These are phyloP conservation scores for Aphelocoma californica DNA, from an alignment of 2,797 vertebrate genomes.

Conservation along the genomic window DNA sequence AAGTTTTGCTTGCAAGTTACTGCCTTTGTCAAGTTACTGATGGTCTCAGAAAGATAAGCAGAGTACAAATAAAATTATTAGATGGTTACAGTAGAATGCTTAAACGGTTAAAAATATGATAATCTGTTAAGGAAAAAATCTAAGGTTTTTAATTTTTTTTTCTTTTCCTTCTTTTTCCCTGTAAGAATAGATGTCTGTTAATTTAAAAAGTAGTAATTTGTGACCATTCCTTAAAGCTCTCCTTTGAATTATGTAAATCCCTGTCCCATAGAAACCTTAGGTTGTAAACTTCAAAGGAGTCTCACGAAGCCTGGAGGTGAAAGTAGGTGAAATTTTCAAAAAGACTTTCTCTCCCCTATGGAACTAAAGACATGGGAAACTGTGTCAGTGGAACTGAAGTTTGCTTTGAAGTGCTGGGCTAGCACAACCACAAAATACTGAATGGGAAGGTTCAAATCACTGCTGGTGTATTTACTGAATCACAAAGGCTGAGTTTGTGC, in stretches of 20 bases:
- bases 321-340: background rate
- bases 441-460: constrained; percentile 18
- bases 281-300: constrained; percentile 44
- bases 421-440: background rate
- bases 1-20: constrained; percentile 67
- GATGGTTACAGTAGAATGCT: background rate
- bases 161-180: background rate
- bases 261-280: background rate
- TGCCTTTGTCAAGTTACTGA: constrained; percentile 57
- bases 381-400: background rate
- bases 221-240: background rate
- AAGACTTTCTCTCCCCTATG: background rate
- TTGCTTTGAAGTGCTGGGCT: constrained; percentile 49
- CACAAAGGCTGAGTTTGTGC: background rate
- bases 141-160: background rate
- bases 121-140: background rate
- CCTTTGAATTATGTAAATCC: constrained; percentile 20
- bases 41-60: constrained; percentile 32
- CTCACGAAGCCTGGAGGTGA: background rate
- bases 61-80: constrained; percentile 33
- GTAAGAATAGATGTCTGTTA: background rate
- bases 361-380: constrained; percentile 22
- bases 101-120: background rate
- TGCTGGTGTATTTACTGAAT: background rate
- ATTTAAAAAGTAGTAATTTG: background rate